These are phyloP conservation scores for Cydia pomonella DNA, from an alignment of 1,140 invertebrate species.

Conservation along the genomic window DNA sequence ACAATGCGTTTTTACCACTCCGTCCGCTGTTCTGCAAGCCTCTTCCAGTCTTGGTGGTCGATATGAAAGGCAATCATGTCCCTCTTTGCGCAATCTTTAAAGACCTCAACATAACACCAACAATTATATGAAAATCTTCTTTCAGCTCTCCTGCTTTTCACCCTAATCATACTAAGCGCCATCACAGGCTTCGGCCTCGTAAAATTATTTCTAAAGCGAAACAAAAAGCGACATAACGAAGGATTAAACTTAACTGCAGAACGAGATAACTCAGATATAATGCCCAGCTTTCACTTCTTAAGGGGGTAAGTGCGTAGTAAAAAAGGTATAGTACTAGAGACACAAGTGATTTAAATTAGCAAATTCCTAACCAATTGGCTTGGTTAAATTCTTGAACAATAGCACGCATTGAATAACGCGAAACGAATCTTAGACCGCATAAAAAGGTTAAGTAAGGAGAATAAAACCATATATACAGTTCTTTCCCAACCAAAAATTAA, in stretches of 20 bases:
- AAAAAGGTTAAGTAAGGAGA: no score
- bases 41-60: no score
- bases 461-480: no score
- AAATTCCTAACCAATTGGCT: not conserved
- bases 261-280: slow-evolving; percentile 28
- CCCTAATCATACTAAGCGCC: not conserved
- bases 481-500: no score
- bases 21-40: no score
- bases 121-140: not conserved
- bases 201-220: not conserved
- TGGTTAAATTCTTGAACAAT: not conserved
- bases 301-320: slow-evolving; percentile 26
- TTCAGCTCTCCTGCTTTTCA: slow-evolving; percentile 13
- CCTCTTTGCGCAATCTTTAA: no score
- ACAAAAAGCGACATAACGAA: slow-evolving; percentile 11
- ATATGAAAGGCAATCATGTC: no score
- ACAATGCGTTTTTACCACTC: no score
- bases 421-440: no score
- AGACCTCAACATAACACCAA: not conserved
- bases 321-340: not conserved
- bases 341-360: not conserved
- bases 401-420: no score
- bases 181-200: not conserved
- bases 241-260: slow-evolving; percentile 2
- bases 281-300: slow-evolving; percentile 15